phyloP scores from a whole-genome alignment of 2,113 vertebrate genomes.

The Motacilla alba region DNA sequence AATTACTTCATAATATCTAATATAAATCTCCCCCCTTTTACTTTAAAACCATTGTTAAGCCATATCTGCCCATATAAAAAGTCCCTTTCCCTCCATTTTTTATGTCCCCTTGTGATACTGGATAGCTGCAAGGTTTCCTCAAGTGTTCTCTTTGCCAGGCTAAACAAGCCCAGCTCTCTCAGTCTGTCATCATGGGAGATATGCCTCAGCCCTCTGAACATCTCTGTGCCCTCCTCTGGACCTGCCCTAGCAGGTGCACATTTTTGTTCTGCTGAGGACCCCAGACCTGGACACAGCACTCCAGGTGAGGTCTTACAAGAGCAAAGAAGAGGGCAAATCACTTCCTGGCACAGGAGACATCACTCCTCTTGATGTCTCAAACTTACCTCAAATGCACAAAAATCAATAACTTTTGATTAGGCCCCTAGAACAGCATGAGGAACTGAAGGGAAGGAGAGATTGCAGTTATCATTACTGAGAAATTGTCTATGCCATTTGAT shows the following conservation, averaged over 20 bases:
- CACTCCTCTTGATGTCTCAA: neutral
- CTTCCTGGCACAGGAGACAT: neutral
- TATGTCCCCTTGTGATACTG: neutral
- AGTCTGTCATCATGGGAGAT: rapidly evolving
- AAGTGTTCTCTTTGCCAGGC: neutral
- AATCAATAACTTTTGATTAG: neutral
- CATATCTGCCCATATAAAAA: neutral
- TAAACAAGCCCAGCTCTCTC: neutral
- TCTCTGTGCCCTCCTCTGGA: neutral
- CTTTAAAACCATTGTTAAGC: neutral
- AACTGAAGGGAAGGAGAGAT: neutral
- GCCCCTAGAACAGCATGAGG: neutral
- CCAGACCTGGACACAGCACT: neutral
- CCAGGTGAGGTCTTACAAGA: neutral
- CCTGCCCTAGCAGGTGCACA: neutral
- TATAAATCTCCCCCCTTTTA: neutral
- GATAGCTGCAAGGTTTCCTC: neutral
- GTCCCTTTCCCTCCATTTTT: neutral
- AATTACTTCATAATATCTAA: neutral
- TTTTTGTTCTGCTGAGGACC: neutral
- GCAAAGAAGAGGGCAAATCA: neutral
- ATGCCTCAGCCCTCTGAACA: neutral
- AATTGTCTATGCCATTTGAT: neutral
- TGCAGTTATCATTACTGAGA: neutral
- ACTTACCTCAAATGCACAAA: neutral